Evolutionary conservation across 1,140 invertebrate species (phyloP).

Genomic region (Maconellicoccus hirsutus): DNA sequence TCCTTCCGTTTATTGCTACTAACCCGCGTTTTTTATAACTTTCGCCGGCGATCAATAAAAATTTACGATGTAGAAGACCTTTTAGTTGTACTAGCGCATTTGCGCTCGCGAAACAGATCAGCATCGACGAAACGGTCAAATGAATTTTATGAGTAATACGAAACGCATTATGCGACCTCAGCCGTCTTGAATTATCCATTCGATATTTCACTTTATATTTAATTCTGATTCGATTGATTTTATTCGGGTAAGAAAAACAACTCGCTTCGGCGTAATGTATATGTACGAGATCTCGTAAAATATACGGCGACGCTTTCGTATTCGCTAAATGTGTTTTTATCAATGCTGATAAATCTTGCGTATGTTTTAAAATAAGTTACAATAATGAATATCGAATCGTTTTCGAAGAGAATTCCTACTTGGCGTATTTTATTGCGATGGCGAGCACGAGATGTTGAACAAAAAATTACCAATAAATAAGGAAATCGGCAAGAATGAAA

Average conservation of each 20-base stretch:
- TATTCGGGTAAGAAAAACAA: not conserved
- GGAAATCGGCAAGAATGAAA: too few species aligned
- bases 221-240: not conserved
- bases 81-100: not conserved
- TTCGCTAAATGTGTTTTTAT: too few species aligned
- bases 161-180: not conserved
- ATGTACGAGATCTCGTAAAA: too few species aligned
- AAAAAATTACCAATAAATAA: too few species aligned
- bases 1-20: conserved; percentile 8
- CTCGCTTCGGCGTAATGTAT: too few species aligned
- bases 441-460: too few species aligned
- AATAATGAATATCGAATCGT: too few species aligned
- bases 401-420: too few species aligned
- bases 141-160: not conserved
- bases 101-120: not conserved
- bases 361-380: too few species aligned
- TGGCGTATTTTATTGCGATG: too few species aligned
- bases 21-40: not conserved
- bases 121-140: not conserved
- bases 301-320: too few species aligned
- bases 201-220: conserved; percentile 3
- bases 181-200: not conserved
- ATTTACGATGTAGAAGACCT: not conserved
- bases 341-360: too few species aligned
- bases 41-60: not conserved